Percentiles rank a stretch among this genome's conserved stretches.
Conservation (phyloP, 2,888 invertebrate genomes). For the Pilophorus perplexus region DNA sequence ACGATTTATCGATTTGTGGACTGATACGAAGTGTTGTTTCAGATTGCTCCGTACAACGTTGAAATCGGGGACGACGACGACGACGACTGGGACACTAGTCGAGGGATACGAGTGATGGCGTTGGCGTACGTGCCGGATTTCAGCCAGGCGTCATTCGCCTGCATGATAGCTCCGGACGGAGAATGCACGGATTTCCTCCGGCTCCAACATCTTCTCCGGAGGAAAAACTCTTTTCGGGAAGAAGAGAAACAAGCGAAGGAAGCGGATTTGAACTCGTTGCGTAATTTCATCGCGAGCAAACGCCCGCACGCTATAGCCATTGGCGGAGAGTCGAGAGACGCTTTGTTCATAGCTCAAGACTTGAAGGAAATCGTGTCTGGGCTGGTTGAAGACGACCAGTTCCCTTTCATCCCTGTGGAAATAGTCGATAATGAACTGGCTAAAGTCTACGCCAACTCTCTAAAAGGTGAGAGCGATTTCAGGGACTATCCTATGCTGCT, state of each 20-base stretch:
- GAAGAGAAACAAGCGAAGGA: slow-evolving; percentile 59
- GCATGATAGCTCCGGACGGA: slow-evolving; percentile 82
- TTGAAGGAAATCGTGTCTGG: slow-evolving; percentile 70
- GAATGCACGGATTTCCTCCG: slow-evolving; percentile 89
- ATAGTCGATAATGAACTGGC: slow-evolving; percentile 92
- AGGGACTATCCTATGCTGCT: slow-evolving; percentile 88
- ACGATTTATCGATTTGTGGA: no score
- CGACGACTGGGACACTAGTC: slow-evolving; percentile 84
- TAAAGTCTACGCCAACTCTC: slow-evolving; percentile 87
- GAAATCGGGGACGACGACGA: slow-evolving; percentile 79
- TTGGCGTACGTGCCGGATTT: slow-evolving; percentile 84
- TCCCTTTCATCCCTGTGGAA: slow-evolving; percentile 82
- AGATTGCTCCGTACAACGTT: slow-evolving; percentile 76
- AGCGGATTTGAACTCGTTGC: slow-evolving; percentile 65
- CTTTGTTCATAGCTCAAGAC: slow-evolving; percentile 75
- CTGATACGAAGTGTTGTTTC: no score
- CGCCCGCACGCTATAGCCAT: slow-evolving; percentile 92
- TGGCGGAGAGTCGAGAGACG: slow-evolving; percentile 87
- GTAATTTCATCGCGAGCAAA: slow-evolving; percentile 81
- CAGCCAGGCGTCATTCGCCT: slow-evolving; percentile 81
- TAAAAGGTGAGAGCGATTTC: slow-evolving; percentile 78
- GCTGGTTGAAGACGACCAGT: slow-evolving; percentile 78
- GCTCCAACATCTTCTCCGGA: slow-evolving; percentile 78
- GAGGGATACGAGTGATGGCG: slow-evolving; percentile 82
- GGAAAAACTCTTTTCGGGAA: slow-evolving; percentile 69